phyloP scores from a whole-genome alignment of 2,888 invertebrate species.

The Vannuccia rotundouncinata region DNA sequence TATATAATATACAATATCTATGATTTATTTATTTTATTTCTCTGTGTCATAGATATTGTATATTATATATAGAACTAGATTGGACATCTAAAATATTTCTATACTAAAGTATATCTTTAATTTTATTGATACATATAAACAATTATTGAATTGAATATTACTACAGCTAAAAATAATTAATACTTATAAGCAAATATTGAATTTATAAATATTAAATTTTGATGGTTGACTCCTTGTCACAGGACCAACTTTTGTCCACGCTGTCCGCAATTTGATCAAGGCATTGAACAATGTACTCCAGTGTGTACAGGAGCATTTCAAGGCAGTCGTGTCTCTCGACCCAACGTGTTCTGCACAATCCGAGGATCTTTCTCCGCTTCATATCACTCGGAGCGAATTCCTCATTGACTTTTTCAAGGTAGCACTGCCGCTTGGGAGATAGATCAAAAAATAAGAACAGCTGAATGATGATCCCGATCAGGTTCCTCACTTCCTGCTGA shows the following conservation, averaged over 20 bases:
- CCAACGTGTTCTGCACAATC: neutral
- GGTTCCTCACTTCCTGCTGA: neutral
- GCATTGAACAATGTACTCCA: neutral
- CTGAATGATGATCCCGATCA: neutral
- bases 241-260: neutral
- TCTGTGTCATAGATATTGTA: too few relatives aligned
- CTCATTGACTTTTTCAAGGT: neutral
- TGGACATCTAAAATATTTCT: too few relatives aligned
- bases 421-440: neutral
- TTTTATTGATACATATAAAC: too few relatives aligned
- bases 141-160: too few relatives aligned
- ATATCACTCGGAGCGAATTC: neutral
- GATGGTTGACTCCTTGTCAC: too few relatives aligned
- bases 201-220: too few relatives aligned
- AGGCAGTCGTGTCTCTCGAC: neutral
- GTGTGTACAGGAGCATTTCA: neutral
- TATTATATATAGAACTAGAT: too few relatives aligned
- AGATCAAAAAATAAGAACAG: neutral
- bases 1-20: too few relatives aligned
- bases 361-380: neutral
- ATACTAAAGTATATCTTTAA: too few relatives aligned
- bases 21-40: too few relatives aligned
- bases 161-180: too few relatives aligned
- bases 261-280: neutral
- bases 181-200: too few relatives aligned